phyloP scores from a whole-genome alignment of 1,140 invertebrate species.

The Scaptomyza montana region DNA sequence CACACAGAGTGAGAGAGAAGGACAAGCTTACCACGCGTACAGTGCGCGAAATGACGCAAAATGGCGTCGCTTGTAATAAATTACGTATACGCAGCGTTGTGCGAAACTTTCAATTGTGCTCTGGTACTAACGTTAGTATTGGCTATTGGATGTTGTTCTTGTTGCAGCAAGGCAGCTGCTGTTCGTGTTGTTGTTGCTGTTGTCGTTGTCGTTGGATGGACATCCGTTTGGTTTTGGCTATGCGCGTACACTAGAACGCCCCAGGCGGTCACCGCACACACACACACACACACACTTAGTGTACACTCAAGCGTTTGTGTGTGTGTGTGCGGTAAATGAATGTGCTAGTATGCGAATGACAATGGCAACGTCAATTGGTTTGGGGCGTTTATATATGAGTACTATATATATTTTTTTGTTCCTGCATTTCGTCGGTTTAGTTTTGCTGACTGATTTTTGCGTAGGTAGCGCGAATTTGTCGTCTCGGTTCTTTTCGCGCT shows the following conservation, averaged over 20 bases:
- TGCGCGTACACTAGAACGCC: constrained; percentile 36
- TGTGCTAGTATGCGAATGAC: constrained; percentile 68
- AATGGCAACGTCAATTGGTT: constrained; percentile 73
- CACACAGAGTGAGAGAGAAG: background rate
- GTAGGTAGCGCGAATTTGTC: constrained; percentile 59
- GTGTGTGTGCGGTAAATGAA: constrained; percentile 43
- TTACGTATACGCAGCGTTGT: constrained; percentile 74
- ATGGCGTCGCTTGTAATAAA: constrained; percentile 75
- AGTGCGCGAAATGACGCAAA: constrained; percentile 56
- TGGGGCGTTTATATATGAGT: constrained; percentile 1
- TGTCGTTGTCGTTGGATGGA: constrained; percentile 13
- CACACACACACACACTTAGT: background rate
- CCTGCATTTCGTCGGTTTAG: constrained; percentile 18
- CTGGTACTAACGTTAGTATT: constrained; percentile 12
- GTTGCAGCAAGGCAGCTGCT: background rate
- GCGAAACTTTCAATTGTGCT: constrained; percentile 57
- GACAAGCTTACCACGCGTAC: constrained; percentile 27
- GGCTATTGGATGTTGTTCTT: constrained; percentile 4
- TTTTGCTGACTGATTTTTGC: constrained; percentile 53
- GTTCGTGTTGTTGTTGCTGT: background rate
- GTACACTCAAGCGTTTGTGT: background rate
- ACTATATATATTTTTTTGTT: too few relatives aligned
- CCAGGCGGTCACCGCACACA: constrained; percentile 39
- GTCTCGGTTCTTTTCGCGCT: background rate
- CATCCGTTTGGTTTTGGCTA: constrained; percentile 41